phyloP scores from a whole-genome alignment of 2,113 vertebrate species.

The Recurvirostra avosetta region DNA sequence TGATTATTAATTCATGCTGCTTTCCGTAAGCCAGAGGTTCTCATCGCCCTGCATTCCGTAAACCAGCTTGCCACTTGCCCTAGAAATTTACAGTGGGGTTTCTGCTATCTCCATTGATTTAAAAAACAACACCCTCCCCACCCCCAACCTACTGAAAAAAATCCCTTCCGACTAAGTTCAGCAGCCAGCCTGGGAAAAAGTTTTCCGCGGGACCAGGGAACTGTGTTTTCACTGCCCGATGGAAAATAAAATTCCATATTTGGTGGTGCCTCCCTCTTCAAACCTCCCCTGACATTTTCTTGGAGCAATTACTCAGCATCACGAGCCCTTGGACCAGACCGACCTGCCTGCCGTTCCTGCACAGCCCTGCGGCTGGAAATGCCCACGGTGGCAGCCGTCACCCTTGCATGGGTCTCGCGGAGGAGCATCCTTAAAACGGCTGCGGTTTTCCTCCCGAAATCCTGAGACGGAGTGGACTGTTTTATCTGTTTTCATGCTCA shows the following conservation, averaged over 20 bases:
- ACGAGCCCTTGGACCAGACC: accelerated
- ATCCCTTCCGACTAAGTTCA: neutral
- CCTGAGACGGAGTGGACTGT: neutral
- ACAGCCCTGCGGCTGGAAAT: neutral
- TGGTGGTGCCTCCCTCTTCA: neutral
- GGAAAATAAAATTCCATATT: neutral
- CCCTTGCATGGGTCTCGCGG: accelerated
- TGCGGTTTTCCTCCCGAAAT: neutral
- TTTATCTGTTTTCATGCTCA: neutral
- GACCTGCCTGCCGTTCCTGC: neutral
- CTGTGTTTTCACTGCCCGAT: neutral
- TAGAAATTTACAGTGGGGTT: slow-evolving; percentile 74
- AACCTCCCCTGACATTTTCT: neutral
- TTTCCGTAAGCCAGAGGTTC: slow-evolving; percentile 95
- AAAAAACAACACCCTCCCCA: neutral
- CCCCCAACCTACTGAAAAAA: neutral
- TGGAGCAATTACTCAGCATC: neutral
- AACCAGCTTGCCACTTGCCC: slow-evolving; percentile 87
- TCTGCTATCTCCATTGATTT: slow-evolving; percentile 57
- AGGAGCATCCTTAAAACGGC: neutral
- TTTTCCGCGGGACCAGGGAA: neutral
- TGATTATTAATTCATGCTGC: slow-evolving; percentile 98
- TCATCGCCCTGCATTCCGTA: slow-evolving; percentile 89
- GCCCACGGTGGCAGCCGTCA: accelerated
- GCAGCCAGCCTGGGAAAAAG: neutral